Evolutionary conservation across 2,888 invertebrate genomes (phyloP).

Genomic region (Lochmaea crataegi): DNA sequence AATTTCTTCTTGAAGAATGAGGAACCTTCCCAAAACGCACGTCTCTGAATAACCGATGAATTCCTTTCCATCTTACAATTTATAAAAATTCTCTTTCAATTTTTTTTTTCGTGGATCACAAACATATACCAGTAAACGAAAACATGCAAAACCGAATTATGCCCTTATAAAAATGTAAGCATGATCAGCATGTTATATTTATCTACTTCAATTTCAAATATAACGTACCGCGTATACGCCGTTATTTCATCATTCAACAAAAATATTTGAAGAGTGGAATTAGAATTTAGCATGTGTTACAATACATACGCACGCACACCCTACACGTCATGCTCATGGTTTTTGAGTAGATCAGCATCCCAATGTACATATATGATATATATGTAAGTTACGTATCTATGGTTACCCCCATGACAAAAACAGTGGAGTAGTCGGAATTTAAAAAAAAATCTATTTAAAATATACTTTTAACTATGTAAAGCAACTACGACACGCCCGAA

Average conservation of each 20-base stretch:
- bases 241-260: conserved; percentile 15
- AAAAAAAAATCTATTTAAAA: background rate
- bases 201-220: conserved; percentile 13
- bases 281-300: conserved; percentile 18
- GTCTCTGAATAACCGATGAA: background rate
- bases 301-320: conserved; percentile 6
- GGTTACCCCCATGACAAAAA: background rate
- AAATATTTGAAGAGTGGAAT: conserved; percentile 32
- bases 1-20: too few relatives aligned
- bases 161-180: background rate
- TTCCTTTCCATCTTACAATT: background rate
- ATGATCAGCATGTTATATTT: background rate
- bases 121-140: background rate
- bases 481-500: too few relatives aligned
- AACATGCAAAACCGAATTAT: conserved; percentile 1
- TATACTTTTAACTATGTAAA: too few relatives aligned
- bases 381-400: background rate
- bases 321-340: conserved; percentile 5
- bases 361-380: conserved; percentile 10
- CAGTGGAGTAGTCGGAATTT: background rate
- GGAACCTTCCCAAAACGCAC: background rate
- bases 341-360: conserved; percentile 14
- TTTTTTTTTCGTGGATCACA: background rate
- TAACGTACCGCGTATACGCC: background rate
- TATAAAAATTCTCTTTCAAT: background rate